Evolutionary conservation across 1,140 invertebrate species (phyloP), one percentile per base, ranked within the genome.

Genomic region (Microvelia longipes): DNA sequence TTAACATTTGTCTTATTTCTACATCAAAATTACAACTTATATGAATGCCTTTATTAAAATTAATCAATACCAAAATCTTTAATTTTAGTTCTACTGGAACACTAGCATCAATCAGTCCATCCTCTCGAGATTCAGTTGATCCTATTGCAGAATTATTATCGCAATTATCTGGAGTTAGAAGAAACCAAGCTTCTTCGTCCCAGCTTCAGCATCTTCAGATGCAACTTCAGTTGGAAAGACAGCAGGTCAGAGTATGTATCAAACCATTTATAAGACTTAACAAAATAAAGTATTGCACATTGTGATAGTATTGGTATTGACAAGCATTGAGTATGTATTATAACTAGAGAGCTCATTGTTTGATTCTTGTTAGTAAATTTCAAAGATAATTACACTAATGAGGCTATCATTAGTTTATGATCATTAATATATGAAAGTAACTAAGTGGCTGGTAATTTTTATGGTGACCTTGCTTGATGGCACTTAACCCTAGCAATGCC

Each of bases 121-220:
- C 90, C 75, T 90, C 88, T 77, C 87, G 92, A 75, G 94, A 97
- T 78, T 87, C 90, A 73, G 90, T 92, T 77, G 94, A 98, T 85
- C 94, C 94, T 68, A 97, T 98, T 74, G 91, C 92, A 61, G 93
- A 97, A 83, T 83, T 96, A 72, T 82, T 96, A 69, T 94, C 92
- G 68, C 93, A 96, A 81, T 84, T 97, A 76, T 94, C 92, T 28
- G 93, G 92, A 72, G 92, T 94, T 72, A 81, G 81, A 76, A 80
- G 81, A 74, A 76, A 76, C 77, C 82, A 82, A 79, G 80, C 81
- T 76, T 79, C 84, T 69, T 85, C 86, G 73, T 88, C 88, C 70
- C 90, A 92, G 79, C 82, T 93, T 77, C 90, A 93, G 79, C 91
- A 94, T 77, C 80, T 93, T 74, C 91, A 93, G 80, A 93, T 93